Base-by-base conservation (phyloP, 2,888 invertebrate genomes). In the Girardia tigrina region DNA sequence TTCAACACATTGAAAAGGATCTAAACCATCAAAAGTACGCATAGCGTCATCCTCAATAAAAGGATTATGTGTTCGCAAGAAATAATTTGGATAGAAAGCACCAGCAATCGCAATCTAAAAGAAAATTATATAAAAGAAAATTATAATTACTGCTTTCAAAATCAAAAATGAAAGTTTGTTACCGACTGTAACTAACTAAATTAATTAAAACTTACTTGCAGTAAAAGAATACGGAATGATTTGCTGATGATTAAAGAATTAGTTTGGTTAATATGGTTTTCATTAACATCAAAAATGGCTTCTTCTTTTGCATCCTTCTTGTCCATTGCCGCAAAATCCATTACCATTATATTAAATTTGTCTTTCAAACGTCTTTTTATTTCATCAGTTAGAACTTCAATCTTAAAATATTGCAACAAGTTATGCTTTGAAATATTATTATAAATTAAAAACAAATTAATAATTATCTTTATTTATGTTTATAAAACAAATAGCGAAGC, bases 11-110 rank as follows among this genome's bases (percentile, higher is more conserved):
- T 71, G 28, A 28, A 28, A 28, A n/a, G 71, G 71, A 23, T 71
- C 71, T 20, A 27, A 28, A 4, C 29, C 71, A n/a, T 29, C 71
- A 29, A 71, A 71, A 6, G 28, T 71, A 6, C 29, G 27, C 71
- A 28, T 27, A 4, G 71, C 71, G 28, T 27, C 29, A 28, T 27
- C 29, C 23, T 71, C 71, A 71, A 71, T 29, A 12, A 71, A 28
- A 29, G 28, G 27, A 29, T 29, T 28, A 29, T 71, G 71, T 6
- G 14, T 71, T 12, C 71, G 71, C n/a, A 71, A 27, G 27, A 71
- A 71, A 29, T 71, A 71, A n/a, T 71, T 71, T 6, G 71, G 71
- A 71, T 71, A 71, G 28, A 71, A 71, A 4, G 71, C 71, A 8
- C 71, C 71, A 71, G 71, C 71, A n/a, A 71, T 71, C 26, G 71